Conservation (phyloP, 2,888 invertebrate species). For the Melieria crassipennis region DNA sequence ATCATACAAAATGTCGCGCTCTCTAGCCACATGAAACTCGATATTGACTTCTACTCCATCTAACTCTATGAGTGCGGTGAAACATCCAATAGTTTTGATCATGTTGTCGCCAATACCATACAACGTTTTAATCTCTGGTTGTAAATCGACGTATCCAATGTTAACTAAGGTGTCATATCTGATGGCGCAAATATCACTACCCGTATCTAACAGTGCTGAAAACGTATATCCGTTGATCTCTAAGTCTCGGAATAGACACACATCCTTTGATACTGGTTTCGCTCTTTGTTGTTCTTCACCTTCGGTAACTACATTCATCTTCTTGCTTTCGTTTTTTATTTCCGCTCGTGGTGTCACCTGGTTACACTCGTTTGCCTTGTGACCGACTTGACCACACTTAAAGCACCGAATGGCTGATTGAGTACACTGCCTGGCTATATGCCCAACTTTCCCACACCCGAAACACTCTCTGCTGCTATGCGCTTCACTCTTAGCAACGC, state of each 20-base stretch:
- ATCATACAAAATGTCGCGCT: conserved; percentile 32
- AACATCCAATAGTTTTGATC: conserved; percentile 33
- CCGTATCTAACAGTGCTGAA: conserved; percentile 19
- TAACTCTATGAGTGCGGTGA: conserved; percentile 21
- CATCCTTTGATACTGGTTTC: not conserved
- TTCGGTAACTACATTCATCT: conserved; percentile 17
- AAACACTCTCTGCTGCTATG: conserved; percentile 21
- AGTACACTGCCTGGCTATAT: conserved; percentile 22
- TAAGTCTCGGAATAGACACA: conserved; percentile 21
- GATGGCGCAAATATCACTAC: not conserved
- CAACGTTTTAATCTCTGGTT: conserved; percentile 7
- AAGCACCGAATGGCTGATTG: conserved; percentile 28
- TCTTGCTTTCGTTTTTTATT: conserved; percentile 13
- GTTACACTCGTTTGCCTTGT: not conserved
- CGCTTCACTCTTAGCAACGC: not conserved
- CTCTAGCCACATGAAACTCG: conserved; percentile 32
- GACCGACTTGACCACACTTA: conserved; percentile 23
- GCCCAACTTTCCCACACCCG: conserved; percentile 22
- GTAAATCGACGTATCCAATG: conserved; percentile 22
- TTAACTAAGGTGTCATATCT: conserved; percentile 25
- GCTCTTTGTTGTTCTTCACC: conserved; percentile 2
- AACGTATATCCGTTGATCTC: conserved; percentile 15
- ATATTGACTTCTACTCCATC: conserved; percentile 29
- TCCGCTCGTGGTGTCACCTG: not conserved
- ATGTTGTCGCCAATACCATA: too few species aligned